A percentile compares a stretch with the other conserved stretches of the same genome.
Conservation (phyloP, 2,113 vertebrate genomes). For the Myotis davidii region DNA sequence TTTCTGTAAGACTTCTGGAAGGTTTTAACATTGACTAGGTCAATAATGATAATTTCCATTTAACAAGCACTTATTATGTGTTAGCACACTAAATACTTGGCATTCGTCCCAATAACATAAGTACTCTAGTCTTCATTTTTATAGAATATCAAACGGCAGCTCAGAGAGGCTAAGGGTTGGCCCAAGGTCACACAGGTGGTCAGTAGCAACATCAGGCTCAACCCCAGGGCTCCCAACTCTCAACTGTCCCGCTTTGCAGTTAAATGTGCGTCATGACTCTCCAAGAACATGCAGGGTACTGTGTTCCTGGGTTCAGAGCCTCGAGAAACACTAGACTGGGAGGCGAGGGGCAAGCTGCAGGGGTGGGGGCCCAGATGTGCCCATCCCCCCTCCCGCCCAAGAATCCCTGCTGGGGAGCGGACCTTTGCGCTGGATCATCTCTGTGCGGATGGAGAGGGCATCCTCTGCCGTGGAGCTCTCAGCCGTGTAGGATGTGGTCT, state of each 20-base stretch:
- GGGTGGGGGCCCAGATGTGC: background rate
- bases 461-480: constrained; percentile 85
- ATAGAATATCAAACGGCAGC: constrained; percentile 14
- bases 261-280: background rate
- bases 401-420: fast-evolving
- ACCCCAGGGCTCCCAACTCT: background rate
- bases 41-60: constrained; percentile 11
- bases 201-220: background rate
- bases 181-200: background rate
- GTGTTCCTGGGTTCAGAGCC: constrained; percentile 32
- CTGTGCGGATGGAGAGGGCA: constrained; percentile 86
- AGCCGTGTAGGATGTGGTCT: constrained; percentile 80
- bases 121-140: background rate
- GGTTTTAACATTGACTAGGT: background rate
- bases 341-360: background rate
- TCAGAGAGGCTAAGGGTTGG: background rate
- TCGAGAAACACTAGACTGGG: background rate
- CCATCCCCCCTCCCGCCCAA: background rate
- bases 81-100: background rate
- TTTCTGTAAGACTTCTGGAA: background rate
- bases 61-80: background rate
- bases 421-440: constrained; percentile 90
- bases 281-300: background rate
- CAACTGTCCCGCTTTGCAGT: background rate
- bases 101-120: background rate